phyloP scores from a whole-genome alignment of 2,113 vertebrate species.

The Elaphurus davidianus region DNA sequence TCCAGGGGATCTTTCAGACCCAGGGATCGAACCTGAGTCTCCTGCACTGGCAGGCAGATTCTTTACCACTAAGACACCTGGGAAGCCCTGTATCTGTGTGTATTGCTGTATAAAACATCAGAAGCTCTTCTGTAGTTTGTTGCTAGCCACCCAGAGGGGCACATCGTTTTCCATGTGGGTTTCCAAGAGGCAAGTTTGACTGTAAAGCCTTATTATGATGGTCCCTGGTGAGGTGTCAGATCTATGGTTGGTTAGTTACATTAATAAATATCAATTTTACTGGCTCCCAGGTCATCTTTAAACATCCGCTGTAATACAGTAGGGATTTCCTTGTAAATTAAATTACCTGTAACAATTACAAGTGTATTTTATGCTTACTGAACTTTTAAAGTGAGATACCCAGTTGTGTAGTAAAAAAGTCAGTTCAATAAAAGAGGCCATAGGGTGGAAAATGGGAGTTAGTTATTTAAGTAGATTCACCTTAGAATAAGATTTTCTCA shows the following conservation, averaged over 20 bases:
- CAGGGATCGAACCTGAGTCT: background rate
- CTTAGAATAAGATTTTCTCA: background rate
- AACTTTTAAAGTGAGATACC: conserved; percentile 38
- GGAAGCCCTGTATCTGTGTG: background rate
- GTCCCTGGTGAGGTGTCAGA: conserved; percentile 29
- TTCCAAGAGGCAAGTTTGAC: background rate
- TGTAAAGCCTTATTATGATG: background rate
- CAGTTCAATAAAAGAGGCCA: background rate
- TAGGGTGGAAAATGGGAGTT: background rate
- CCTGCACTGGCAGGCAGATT: background rate
- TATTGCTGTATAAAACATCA: background rate
- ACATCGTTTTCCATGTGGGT: background rate
- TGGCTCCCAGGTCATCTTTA: conserved; percentile 54
- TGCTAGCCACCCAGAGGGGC: background rate
- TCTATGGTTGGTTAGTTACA: conserved; percentile 11
- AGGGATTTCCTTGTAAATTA: conserved; percentile 64
- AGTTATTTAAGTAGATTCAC: background rate
- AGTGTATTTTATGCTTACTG: conserved; percentile 47
- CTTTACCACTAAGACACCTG: background rate
- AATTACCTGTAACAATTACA: conserved; percentile 58
- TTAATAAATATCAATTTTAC: conserved; percentile 60
- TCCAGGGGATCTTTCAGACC: background rate
- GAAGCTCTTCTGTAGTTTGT: background rate
- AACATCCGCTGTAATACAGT: conserved; percentile 31
- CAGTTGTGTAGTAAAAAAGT: conserved; percentile 26